Base-by-base conservation (phyloP, 2,113 vertebrate species). In the Lycocorax pyrrhopterus region DNA sequence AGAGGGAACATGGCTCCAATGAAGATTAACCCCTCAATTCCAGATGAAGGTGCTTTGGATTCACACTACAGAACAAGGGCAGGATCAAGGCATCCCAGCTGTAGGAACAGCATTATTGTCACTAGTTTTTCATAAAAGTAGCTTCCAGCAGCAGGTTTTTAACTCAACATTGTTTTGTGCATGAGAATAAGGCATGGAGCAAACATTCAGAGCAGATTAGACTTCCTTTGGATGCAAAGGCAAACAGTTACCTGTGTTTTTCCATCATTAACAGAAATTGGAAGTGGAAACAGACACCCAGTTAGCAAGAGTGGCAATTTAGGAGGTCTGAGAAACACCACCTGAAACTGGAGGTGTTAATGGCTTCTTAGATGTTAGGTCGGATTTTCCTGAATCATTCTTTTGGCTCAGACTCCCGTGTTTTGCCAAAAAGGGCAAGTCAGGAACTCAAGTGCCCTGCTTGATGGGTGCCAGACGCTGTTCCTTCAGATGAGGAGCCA, bases 381-480 rank as follows among this genome's bases (percentile, higher is more conserved):
- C 2, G 3, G 18, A 35, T 33, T 73, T 81, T 46, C 11, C 46
- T 49, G 4, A 35, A 37, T 33, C 6, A 20, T 49, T 84, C 14
- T 55, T 79, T 68, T 15, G 33, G 17, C 32, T 89, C 59, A 79
- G 44, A 19, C 4, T 80, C 52, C 26, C 41, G 17, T 5, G 26
- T 60, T 79, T 93, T 71, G 29, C 23, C 56, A 35, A 14, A 68
- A 67, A 39, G 47, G 9, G 9, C 20, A 14, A 2, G 30, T 39
- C 66, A 88, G 66, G 52, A 53, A 6, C 16, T 39, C 9, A 2
- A 33, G 37, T 8, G 55, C 23, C n/a, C 33, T 76, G 33, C 29
- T 62, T 1, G 0, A 4, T 2, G 5, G 11, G 15, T 39, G 26
- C 52, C 56, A 63, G 78, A 2, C 1, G 1, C 4, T 60, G 43